Evolutionary conservation across 2,888 invertebrate genomes (phyloP), one percentile per base, ranked within the genome.

Genomic region (Nemotelus nigrinus): DNA sequence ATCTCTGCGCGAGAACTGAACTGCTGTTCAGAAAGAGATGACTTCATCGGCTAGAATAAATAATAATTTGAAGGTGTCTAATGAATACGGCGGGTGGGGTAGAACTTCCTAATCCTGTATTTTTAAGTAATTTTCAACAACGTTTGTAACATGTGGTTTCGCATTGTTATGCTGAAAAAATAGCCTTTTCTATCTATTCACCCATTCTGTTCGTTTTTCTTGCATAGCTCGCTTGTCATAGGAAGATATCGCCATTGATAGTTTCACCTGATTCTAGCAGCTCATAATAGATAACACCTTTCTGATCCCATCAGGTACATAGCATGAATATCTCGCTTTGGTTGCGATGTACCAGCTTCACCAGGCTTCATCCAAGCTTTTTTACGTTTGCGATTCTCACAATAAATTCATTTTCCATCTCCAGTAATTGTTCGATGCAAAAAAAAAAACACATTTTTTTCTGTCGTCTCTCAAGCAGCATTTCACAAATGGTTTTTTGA

Each of bases 21-120:
- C 41, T 43, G 70, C 53, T 77, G 44, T 10, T 50, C 50, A 7
- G 50, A 6, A 39, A 77, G 63, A n/a, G 7, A 70, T 10, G 7
- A 47, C 39, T 45, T 3, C 77, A 70, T 77, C 50, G 70, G 41
- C 47, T 45, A 48, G 7, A 70, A 77, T 50, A 77, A 77, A 47
- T 77, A 39, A 63, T 70, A 77, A 71, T 77, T 70, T 6, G 60
- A 77, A 71, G 77, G 71, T 58, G 70, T 67, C 53, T 53, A 10
- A 10, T 10, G 10, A 53, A 70, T 77, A 60, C 8, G 71, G 71
- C n/a, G 60, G 60, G 48, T 67, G 48, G 43, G 60, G 48, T 67
- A 48, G 43, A 39, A 70, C 48, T 45, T 60, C 60, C 71, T 65
- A 72, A 10, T 77, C 50, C 41, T 43, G 25, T 58, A 41, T 45